Base-by-base conservation (phyloP, 92 coral and sea anemone species). In the Chrysogorgia sp. region DNA sequence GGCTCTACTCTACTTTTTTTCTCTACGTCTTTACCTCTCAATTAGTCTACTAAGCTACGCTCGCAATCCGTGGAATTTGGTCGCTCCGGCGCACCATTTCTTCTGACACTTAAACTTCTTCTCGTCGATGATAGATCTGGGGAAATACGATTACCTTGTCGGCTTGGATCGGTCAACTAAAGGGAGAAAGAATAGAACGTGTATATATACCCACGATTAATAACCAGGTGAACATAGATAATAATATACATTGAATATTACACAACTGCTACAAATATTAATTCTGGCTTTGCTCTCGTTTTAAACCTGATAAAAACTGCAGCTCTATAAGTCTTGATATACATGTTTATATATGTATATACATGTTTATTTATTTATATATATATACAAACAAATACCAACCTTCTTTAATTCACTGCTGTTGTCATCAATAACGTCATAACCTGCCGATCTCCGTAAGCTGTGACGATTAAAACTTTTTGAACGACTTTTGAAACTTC, bases 21-120 rank as follows among this genome's bases (percentile, higher is more conserved):
- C 9, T 23, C 63, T 10, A 8, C 63, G 9, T 8, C 12, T 56
- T 56, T 10, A 24, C 40, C 55, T 31, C 17, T 19, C 29, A 40
- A 20, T 34, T 57, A 72, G 34, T 72, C 79, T 10, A 53, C 79
- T 24, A 72, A 56, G 55, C 55, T 33, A 20, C 65, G 79, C 34
- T 72, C 79, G 29, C 79, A 72, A 43, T 72, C 79, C 21, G 79
- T 72, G 4, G 79, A 72, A 20, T 72, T 72, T 32, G 79, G 64
- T 32, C 79, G 64, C 15, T 53, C 79, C 6, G 55, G 31, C 17
- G 40, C 28, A 49, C 35, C 19, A 20, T 64, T 53, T 25, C 65
- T 58, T 28, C 79, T 31, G 48, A 17, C 79, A 25, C 20, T 19
- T 31, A 56, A 33, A 53, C 52, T 53, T 53, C 32, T 58, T 57